Evolutionary conservation across 2,797 vertebrate genomes (phyloP).

Genomic region (Astyanax mexicanus): DNA sequence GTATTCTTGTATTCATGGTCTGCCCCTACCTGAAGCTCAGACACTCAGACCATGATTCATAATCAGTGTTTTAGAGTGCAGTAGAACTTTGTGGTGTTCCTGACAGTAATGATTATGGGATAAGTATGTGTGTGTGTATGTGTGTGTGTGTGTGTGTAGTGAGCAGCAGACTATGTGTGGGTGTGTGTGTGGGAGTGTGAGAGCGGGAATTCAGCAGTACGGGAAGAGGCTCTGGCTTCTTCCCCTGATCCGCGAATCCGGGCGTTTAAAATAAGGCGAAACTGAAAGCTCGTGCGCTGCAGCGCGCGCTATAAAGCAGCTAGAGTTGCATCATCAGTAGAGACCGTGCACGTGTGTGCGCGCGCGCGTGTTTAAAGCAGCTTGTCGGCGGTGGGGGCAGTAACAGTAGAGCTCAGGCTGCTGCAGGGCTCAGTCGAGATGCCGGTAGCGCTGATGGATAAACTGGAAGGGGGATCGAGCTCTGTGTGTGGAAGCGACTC

Average conservation of each 20-base stretch:
- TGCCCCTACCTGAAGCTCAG: not conserved
- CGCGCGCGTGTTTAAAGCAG: not conserved
- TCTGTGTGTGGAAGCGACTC: constrained; percentile 67
- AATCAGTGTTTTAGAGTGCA: not conserved
- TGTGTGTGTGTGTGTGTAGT: not conserved
- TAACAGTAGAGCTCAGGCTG: not conserved
- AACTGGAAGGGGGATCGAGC: constrained; percentile 53
- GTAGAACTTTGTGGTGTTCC: not conserved
- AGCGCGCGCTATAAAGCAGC: not conserved
- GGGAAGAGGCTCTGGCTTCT: constrained; percentile 45
- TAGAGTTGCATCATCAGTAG: constrained; percentile 26
- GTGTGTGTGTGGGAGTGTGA: constrained; percentile 7
- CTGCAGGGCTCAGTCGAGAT: constrained; percentile 58
- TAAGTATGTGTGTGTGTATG: constrained; percentile 1
- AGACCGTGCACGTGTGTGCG: not conserved
- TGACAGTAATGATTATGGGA: not conserved
- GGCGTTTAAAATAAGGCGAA: constrained; percentile 78
- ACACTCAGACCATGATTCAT: not conserved
- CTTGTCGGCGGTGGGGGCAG: not conserved
- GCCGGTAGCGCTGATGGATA: constrained; percentile 70
- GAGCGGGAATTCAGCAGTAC: constrained; percentile 46
- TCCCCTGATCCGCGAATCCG: constrained; percentile 44
- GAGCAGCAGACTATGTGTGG: not conserved
- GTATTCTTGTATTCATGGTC: not conserved
- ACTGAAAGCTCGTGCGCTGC: constrained; percentile 69